Percentiles rank a stretch among this genome's conserved stretches.
Evolutionary conservation across 2,113 vertebrate genomes (phyloP).

Genomic region (Tychaedon coryphoeus): DNA sequence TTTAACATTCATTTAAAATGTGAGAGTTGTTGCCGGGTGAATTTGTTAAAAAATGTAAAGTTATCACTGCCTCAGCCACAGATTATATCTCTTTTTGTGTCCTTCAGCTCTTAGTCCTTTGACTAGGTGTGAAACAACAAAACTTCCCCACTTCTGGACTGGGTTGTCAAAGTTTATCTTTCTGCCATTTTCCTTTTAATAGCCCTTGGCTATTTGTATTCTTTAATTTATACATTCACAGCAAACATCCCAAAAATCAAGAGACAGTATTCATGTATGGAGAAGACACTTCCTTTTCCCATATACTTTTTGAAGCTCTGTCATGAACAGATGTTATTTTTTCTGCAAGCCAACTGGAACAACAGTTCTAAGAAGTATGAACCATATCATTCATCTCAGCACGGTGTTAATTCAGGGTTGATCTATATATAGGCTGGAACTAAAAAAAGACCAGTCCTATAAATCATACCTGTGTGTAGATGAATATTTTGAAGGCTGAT

Average conservation of each 20-base stretch:
- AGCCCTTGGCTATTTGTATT: neutral
- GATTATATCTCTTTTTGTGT: neutral
- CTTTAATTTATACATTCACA: neutral
- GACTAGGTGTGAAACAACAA: neutral
- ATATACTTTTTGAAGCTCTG: neutral
- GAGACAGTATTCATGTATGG: neutral
- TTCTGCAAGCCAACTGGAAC: neutral
- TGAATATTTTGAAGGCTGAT: neutral
- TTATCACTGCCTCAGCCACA: neutral
- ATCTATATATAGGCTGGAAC: neutral
- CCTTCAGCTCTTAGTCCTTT: neutral
- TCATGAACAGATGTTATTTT: neutral
- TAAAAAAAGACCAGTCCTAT: neutral
- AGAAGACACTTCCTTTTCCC: neutral
- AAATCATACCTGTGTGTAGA: neutral
- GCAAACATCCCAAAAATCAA: neutral
- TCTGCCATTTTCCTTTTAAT: neutral
- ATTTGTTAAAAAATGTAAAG: neutral
- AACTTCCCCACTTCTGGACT: neutral
- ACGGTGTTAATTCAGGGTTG: neutral
- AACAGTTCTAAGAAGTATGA: neutral
- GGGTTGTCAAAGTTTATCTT: neutral
- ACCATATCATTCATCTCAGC: neutral
- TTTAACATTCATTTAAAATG: neutral
- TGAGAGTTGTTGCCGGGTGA: neutral